These are phyloP conservation scores for Drosophila suboccidentalis DNA, from an alignment of 2,888 invertebrate genomes.

Conservation along the genomic window DNA sequence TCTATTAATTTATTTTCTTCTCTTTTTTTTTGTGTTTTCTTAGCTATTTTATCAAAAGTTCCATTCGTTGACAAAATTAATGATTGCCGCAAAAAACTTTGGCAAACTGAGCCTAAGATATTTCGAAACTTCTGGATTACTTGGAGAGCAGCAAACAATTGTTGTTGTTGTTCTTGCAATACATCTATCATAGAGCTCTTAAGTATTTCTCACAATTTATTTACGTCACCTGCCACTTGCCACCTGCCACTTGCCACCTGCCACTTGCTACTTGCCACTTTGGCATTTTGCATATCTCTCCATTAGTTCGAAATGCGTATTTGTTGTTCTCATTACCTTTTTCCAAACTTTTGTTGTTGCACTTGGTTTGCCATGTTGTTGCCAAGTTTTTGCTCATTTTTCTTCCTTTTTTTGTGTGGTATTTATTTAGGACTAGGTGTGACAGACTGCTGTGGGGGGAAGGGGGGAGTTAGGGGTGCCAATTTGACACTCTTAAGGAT, in stretches of 20 bases:
- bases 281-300: conserved; percentile 63
- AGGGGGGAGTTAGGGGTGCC: conserved; percentile 34
- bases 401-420: conserved; percentile 34
- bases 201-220: conserved; percentile 75
- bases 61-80: conserved; percentile 61
- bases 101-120: conserved; percentile 45
- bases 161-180: conserved; percentile 34
- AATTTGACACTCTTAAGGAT: conserved; percentile 80
- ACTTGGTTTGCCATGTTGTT: conserved; percentile 42
- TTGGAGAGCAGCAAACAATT: conserved; percentile 30
- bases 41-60: conserved; percentile 45
- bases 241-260: conserved; percentile 55
- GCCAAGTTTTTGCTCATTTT: conserved; percentile 53
- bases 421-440: conserved; percentile 64
- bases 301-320: conserved; percentile 65
- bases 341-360: conserved; percentile 5
- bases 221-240: conserved; percentile 72
- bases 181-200: conserved; percentile 74
- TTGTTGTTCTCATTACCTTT: conserved; percentile 69
- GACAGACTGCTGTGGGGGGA: neutral
- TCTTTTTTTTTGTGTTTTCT: conserved; percentile 4
- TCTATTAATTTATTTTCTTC: conserved; percentile 66
- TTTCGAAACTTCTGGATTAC: conserved; percentile 40
- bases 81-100: conserved; percentile 67
- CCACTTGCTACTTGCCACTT: conserved; percentile 60